A percentile compares a stretch with the other conserved stretches of the same genome.
Evolutionary conservation across 2,113 vertebrate genomes (phyloP).

Genomic region (Cryptotis parvus): DNA sequence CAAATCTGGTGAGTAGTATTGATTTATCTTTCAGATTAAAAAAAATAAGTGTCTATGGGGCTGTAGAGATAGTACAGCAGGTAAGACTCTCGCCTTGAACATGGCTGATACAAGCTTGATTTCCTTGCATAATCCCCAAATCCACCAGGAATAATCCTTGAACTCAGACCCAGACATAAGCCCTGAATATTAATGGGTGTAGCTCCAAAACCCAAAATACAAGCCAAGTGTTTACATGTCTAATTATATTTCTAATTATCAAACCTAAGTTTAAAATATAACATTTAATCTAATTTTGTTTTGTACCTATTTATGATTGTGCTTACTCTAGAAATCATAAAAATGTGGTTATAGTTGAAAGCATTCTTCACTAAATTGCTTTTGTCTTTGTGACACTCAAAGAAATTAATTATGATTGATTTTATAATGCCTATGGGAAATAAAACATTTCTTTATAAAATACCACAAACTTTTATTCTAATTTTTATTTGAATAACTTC

Average conservation of each 20-base stretch:
- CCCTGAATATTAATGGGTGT: too few species aligned
- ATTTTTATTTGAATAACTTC: not conserved
- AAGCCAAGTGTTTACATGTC: not conserved
- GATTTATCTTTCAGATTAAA: constrained; percentile 45
- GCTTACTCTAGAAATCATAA: constrained; percentile 7
- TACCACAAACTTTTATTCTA: not conserved
- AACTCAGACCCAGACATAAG: too few species aligned
- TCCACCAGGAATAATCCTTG: too few species aligned
- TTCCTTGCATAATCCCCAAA: not conserved
- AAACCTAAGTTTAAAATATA: not conserved
- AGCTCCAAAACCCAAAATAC: not conserved
- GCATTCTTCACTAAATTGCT: not conserved
- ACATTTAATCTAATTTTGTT: not conserved
- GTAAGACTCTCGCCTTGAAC: not conserved
- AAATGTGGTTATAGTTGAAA: not conserved
- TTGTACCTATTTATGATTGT: not conserved
- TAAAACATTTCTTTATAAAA: constrained; percentile 23
- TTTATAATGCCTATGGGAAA: not conserved
- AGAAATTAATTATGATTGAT: not conserved
- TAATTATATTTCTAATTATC: not conserved
- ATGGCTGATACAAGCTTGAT: not conserved
- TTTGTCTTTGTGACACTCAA: constrained; percentile 14
- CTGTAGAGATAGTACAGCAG: not conserved
- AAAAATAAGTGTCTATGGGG: not conserved
- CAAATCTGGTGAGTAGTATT: not conserved